Evolutionary conservation across 2,888 invertebrate species (phyloP), one percentile per base, ranked within the genome.

Genomic region (Scaptomyza reducta): DNA sequence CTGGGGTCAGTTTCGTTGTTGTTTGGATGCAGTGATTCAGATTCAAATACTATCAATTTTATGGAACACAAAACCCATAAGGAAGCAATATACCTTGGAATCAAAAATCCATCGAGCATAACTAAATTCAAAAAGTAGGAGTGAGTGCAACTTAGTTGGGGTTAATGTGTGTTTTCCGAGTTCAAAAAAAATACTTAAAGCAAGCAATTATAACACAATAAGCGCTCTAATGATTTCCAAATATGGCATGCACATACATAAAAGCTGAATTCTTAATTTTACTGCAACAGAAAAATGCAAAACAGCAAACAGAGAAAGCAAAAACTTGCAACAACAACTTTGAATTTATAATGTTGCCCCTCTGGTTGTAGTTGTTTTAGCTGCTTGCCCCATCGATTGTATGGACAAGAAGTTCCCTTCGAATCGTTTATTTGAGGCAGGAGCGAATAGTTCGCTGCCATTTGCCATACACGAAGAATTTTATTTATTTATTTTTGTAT

Each of bases 1-100:
- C 71, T 68, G 41, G 78, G 78, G 83, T 85, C 85, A 83, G 68
- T 77, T 86, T 72, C 65, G 64, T 62, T 62, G 50, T 27, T 33
- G 6, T 41, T 40, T 44, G 27, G 62, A 46, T 33, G 5, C 42
- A 60, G 73, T 79, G 80, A 76, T 63, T 77, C 77, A 76, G 22
- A 22, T 22, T 22, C 3, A 50, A 45, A 49, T 49, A 42, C 16
- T 18, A 29, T 5, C 10, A 38, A 6, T 31, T 31, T 31, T 7
- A 31, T 31, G 31, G 31, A 31, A 31, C 59, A 2, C 1, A 18
- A 9, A 16, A 29, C 18, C 4, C 22, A 18, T n/a, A 10, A 41
- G 41, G 25, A 41, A 7, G 13, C 47, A 49, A 45, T 7, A 22
- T 7, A 27, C 7, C 5, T 22, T 22, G 22, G 22, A 22, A 22